These are phyloP conservation scores for Aphodius sticticus DNA, from an alignment of 2,888 invertebrate genomes.

Conservation along the genomic window DNA sequence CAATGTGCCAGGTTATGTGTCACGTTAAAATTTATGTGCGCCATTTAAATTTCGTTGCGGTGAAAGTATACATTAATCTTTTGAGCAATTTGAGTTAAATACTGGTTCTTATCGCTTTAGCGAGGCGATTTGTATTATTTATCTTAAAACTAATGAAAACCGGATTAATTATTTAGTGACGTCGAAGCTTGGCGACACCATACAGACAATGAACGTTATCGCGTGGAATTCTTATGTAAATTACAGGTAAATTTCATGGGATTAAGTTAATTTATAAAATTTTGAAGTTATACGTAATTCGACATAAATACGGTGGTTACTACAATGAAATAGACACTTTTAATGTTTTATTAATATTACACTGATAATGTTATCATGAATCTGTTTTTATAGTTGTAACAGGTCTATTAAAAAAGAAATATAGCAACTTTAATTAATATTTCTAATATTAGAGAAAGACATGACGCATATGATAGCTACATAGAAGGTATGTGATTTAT, in stretches of 20 bases:
- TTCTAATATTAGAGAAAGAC: no score
- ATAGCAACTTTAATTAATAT: no score
- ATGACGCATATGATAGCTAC: no score
- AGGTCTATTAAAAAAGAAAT: no score
- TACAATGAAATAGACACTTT: no score
- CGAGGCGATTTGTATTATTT: not conserved
- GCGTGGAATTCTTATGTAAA: not conserved
- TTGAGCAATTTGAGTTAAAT: conserved; percentile 4
- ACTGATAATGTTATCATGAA: no score
- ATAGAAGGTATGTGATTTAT: no score
- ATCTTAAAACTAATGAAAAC: not conserved
- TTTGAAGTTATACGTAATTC: not conserved
- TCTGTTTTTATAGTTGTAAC: no score
- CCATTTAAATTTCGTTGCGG: not conserved
- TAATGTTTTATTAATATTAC: no score
- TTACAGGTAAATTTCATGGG: not conserved
- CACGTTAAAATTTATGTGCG: not conserved
- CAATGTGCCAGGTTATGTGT: not conserved
- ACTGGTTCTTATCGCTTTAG: not conserved
- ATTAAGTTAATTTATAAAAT: not conserved
- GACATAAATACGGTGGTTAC: no score
- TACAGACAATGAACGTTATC: not conserved
- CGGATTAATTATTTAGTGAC: not conserved
- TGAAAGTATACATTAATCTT: not conserved
- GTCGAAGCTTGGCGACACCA: not conserved